Percentiles rank a stretch among this genome's conserved stretches.
Conservation (phyloP, 2,113 vertebrate species). For the Carassius gibelio region DNA sequence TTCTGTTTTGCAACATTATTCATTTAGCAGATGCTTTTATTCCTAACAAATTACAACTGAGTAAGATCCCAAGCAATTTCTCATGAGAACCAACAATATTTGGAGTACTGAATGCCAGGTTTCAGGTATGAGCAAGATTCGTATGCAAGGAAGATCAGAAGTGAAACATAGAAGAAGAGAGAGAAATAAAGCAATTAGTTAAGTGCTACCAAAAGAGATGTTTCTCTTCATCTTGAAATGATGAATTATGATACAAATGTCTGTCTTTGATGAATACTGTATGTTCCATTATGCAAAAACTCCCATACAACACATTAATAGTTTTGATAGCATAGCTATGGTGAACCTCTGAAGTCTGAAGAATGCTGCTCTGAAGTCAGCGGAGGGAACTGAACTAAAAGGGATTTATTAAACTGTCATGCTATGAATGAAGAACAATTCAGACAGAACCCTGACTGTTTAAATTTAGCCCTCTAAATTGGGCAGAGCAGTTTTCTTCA, state of each 20-base stretch:
- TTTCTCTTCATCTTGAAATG: background rate
- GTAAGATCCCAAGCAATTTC: background rate
- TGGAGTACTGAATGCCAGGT: background rate
- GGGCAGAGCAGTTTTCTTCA: slow-evolving; percentile 34
- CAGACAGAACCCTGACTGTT: slow-evolving; percentile 35
- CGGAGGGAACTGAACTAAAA: slow-evolving; percentile 37
- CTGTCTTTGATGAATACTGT: background rate
- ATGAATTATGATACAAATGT: background rate
- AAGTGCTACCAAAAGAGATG: background rate
- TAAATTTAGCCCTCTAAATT: slow-evolving; percentile 47
- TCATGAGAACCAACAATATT: background rate
- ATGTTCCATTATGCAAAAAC: background rate
- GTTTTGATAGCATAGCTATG: slow-evolving; percentile 13
- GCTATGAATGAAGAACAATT: slow-evolving; percentile 50
- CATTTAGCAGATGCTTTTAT: background rate
- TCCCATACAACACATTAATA: background rate
- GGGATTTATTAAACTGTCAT: slow-evolving; percentile 56
- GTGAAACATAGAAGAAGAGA: too few relatives aligned
- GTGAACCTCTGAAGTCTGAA: slow-evolving; percentile 6
- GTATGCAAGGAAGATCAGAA: background rate
- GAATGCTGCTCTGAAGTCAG: slow-evolving; percentile 19
- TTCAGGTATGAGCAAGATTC: background rate
- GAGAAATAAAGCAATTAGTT: background rate
- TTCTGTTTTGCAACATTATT: background rate
- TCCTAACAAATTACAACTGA: background rate